Evolutionary conservation across 1,140 invertebrate genomes (phyloP).

Genomic region (Odontomachus brunneus): DNA sequence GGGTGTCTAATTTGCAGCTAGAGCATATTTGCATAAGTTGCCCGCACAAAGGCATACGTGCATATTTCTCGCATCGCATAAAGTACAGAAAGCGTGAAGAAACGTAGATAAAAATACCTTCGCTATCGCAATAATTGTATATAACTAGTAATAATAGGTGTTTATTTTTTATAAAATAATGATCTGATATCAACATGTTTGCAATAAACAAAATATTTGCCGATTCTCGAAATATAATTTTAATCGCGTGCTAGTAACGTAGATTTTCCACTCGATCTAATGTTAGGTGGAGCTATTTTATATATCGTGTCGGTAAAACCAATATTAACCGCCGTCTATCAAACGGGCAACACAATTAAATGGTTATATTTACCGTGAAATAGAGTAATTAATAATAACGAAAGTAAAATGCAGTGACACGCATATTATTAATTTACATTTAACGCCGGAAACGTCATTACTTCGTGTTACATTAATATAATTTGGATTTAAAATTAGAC

Average conservation of each 20-base stretch:
- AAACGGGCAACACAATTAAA: not conserved
- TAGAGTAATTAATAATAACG: too few relatives aligned
- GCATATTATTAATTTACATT: too few relatives aligned
- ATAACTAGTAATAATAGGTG: not conserved
- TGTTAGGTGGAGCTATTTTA: not conserved
- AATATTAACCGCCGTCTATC: not conserved
- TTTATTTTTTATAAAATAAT: not conserved
- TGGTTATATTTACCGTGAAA: too few relatives aligned
- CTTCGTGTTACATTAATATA: too few relatives aligned
- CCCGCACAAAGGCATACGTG: not conserved
- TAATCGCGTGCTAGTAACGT: too few relatives aligned
- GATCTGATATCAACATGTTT: slow-evolving; percentile 1
- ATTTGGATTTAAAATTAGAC: too few relatives aligned
- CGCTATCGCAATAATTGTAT: not conserved
- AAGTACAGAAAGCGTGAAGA: not conserved
- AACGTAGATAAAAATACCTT: not conserved
- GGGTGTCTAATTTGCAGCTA: not conserved
- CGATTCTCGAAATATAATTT: too few relatives aligned
- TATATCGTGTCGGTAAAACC: not conserved
- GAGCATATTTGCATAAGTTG: not conserved
- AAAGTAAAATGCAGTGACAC: too few relatives aligned
- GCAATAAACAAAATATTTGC: not conserved
- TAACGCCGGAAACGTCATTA: too few relatives aligned
- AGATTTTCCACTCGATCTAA: not conserved
- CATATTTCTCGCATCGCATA: not conserved